A percentile compares a stretch with the other conserved stretches of the same genome.
These are phyloP conservation scores for Porites evermanni DNA, from an alignment of 92 coral and sea anemone species.

Conservation along the genomic window DNA sequence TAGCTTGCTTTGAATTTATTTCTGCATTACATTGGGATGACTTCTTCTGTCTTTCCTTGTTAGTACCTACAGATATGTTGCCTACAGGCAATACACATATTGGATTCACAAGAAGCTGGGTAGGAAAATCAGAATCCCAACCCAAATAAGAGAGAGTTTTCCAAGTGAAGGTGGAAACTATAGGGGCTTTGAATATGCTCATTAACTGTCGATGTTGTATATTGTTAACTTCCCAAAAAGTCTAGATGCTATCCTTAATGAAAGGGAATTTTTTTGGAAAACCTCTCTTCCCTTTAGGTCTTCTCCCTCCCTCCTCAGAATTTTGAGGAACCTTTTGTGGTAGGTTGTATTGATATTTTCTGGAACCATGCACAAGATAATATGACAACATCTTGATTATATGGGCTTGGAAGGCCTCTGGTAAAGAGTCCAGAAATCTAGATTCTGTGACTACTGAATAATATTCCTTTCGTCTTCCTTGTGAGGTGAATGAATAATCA, in stretches of 20 bases:
- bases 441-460: no score
- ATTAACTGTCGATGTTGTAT: constrained; percentile 3
- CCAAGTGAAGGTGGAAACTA: constrained; percentile 52
- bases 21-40: neutral
- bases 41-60: constrained; percentile 21
- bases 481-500: neutral
- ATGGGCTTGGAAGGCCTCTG: no score
- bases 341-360: no score
- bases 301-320: no score
- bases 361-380: no score
- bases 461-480: no score
- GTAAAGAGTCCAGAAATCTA: no score
- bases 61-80: constrained; percentile 53
- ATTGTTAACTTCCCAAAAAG: neutral
- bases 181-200: constrained; percentile 55
- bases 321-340: no score
- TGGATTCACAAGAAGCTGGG: constrained; percentile 56
- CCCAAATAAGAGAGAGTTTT: constrained; percentile 45
- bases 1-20: neutral
- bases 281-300: no score
- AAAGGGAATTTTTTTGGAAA: no score
- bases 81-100: constrained; percentile 48
- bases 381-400: no score
- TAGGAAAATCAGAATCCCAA: constrained; percentile 26
- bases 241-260: neutral